Evolutionary conservation across 2,797 vertebrate genomes (phyloP).

Genomic region (Enteromius viviparus): DNA sequence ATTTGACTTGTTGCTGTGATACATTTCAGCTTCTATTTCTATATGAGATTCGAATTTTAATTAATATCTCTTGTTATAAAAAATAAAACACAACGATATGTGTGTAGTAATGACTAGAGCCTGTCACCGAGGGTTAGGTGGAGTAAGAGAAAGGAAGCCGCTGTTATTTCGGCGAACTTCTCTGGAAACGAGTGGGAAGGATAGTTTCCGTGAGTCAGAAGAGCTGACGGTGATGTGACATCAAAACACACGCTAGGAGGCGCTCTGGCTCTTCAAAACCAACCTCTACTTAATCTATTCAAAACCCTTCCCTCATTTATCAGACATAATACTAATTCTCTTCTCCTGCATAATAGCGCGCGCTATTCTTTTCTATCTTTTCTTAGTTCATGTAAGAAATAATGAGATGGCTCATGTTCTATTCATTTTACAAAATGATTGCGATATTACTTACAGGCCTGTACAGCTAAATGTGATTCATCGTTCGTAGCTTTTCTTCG

Average conservation of each 20-base stretch:
- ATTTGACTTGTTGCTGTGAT: background rate
- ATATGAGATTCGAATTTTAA: background rate
- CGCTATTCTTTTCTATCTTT: slow-evolving; percentile 14
- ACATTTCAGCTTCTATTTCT: background rate
- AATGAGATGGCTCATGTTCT: slow-evolving; percentile 30
- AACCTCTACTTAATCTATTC: background rate
- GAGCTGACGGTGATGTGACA: background rate
- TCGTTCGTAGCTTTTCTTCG: background rate
- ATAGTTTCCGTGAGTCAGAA: slow-evolving; percentile 8
- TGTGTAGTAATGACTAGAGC: background rate
- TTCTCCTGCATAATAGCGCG: slow-evolving; percentile 7
- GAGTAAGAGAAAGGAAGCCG: too few relatives aligned
- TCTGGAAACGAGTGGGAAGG: slow-evolving; percentile 11
- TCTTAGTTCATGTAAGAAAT: slow-evolving; percentile 14
- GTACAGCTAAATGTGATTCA: background rate
- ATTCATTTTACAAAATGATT: slow-evolving; percentile 36
- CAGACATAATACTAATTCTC: slow-evolving; percentile 16
- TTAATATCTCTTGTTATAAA: too few relatives aligned
- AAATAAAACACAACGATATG: background rate
- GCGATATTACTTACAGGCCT: slow-evolving; percentile 24
- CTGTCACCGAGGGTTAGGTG: background rate
- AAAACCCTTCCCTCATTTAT: background rate
- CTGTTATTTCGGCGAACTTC: background rate
- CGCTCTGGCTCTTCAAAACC: slow-evolving; percentile 4
- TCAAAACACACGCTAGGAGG: background rate